phyloP scores from a whole-genome alignment of 2,113 vertebrate species.

The Drymodes brunneopygia region DNA sequence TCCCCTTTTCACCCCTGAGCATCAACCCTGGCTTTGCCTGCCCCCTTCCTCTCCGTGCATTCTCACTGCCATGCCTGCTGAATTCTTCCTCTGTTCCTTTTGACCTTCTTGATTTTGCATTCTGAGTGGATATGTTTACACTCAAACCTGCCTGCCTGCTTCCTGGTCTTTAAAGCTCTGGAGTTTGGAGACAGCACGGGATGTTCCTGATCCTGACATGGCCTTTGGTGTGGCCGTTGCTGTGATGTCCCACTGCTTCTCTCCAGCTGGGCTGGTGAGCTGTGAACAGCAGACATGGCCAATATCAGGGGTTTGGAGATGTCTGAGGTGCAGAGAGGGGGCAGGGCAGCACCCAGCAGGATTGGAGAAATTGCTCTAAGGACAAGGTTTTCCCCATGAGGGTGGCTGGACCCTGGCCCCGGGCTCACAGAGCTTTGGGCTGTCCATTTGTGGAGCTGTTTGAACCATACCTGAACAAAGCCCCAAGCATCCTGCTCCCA shows the following conservation, averaged over 20 bases:
- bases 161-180: accelerated
- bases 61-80: background rate
- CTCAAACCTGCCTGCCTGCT: background rate
- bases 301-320: accelerated
- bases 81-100: background rate
- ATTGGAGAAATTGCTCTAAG: accelerated
- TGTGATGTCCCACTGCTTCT: accelerated
- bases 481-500: accelerated
- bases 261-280: background rate
- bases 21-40: background rate
- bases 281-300: background rate
- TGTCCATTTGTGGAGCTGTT: background rate
- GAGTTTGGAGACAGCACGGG: accelerated
- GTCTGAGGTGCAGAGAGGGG: background rate
- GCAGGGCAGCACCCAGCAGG: background rate
- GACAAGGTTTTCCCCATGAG: background rate
- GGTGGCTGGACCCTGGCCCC: background rate
- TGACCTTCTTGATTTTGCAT: background rate
- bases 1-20: background rate
- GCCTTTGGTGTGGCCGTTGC: background rate
- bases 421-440: background rate
- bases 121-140: background rate
- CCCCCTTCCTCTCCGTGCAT: background rate
- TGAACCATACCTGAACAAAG: background rate
- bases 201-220: background rate